phyloP scores from a whole-genome alignment of 2,797 vertebrate species.

The Malurus leucopterus region DNA sequence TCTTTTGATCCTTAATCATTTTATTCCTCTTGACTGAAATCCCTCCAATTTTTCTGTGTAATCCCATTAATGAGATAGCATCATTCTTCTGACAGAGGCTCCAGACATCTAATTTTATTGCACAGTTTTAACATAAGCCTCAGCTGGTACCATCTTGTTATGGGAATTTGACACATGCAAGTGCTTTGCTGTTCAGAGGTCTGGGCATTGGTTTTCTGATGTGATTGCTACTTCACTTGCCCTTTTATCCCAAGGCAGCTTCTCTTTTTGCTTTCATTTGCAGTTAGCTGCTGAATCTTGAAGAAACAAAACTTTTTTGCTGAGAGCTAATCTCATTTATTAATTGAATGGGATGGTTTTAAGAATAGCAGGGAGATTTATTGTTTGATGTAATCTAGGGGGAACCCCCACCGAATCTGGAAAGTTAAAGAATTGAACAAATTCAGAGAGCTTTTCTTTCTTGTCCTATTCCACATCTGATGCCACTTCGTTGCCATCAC shows the following conservation, averaged over 20 bases:
- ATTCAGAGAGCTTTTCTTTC: background rate
- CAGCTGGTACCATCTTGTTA: slow-evolving; percentile 17
- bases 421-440: background rate
- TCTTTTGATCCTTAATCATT: slow-evolving; percentile 30
- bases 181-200: slow-evolving; percentile 14
- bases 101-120: slow-evolving; percentile 40
- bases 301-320: background rate
- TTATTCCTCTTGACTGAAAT: slow-evolving; percentile 53
- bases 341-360: background rate
- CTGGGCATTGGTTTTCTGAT: background rate
- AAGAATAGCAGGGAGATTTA: background rate
- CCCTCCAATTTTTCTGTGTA: slow-evolving; percentile 22
- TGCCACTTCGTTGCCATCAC: background rate
- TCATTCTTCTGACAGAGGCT: slow-evolving; percentile 31
- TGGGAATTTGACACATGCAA: background rate
- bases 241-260: background rate
- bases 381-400: background rate
- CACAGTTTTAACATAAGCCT: slow-evolving; percentile 19
- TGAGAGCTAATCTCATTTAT: background rate
- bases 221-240: slow-evolving; percentile 7
- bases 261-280: background rate
- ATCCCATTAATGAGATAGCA: slow-evolving; percentile 53
- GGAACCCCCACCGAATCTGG: background rate
- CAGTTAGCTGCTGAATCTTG: background rate
- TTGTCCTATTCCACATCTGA: background rate